Base-by-base conservation (phyloP, 2,888 invertebrate genomes). In the Julus scandinavius region DNA sequence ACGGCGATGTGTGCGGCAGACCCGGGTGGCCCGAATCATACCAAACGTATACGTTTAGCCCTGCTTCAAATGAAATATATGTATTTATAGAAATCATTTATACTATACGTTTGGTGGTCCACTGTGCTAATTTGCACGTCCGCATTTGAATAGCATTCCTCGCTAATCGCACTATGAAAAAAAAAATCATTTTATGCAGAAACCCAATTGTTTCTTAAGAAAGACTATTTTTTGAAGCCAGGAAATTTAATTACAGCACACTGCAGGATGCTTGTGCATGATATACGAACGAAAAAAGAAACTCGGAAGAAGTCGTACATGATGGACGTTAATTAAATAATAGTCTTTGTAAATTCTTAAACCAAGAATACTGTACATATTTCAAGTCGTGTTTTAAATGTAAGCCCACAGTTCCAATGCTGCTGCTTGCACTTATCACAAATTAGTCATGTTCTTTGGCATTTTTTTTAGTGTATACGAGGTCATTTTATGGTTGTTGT, bases 1-100 rank as follows among this genome's bases (percentile, higher is more conserved):
- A 45, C 3, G 41, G 38, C 87, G 84, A 72, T 84, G 87, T 87
- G 87, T 87, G 87, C 29, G 87, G 87, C 87, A 49, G 41, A 41
- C 83, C n/a, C 49, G 87, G 87, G 87, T 72, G 87, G 87, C 83
- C 72, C 72, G 9, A 45, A 38, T 38, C 80, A 45, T 7, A 80
- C 80, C 80, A 13, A 72, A 72, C 54, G 3, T 54, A 13, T 17
- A 54, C 54, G 63, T 63, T 63, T 63, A 63, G 63, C 4, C n/a
- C 63, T 20, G n/a, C 63, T 63, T 20, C 63, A 29, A 4, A 1
- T 5, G 38, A 40, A 72, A 40, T 3, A 13, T 38, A 40, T 15
- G 15, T 38, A 38, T 80, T 80, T 80, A 11, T 80, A 9, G 80
- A 40, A 38, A 29, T 80, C 80, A 80, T 80, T 38, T 80, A 15